A percentile compares a stretch with the other conserved stretches of the same genome.
phyloP scores from a whole-genome alignment of 2,113 vertebrate species.

The Phodopus roborovskii region DNA sequence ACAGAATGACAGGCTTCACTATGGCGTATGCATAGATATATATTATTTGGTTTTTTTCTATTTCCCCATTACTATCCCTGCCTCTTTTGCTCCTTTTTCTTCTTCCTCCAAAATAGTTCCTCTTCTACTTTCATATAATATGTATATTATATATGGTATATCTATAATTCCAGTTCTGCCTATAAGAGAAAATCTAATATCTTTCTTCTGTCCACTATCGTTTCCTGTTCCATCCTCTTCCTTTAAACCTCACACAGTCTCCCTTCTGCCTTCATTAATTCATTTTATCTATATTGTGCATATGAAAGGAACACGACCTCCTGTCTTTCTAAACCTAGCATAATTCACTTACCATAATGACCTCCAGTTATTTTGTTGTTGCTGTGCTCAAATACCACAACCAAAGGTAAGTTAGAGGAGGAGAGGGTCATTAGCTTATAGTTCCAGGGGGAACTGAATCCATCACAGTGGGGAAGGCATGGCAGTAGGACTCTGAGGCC shows the following conservation, averaged over 20 bases:
- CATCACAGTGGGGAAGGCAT: neutral
- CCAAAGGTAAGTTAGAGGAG: neutral
- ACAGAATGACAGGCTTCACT: neutral
- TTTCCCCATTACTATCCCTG: no score
- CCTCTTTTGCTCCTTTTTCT: neutral
- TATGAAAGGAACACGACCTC: neutral
- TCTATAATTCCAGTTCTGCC: neutral
- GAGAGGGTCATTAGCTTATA: neutral
- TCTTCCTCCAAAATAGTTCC: neutral
- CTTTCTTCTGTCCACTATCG: neutral
- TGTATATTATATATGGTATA: neutral
- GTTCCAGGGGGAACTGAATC: neutral
- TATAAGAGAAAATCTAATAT: neutral
- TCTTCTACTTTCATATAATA: neutral
- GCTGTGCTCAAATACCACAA: neutral
- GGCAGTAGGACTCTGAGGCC: neutral
- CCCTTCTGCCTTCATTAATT: neutral
- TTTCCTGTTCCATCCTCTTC: no score
- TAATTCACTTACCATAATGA: neutral
- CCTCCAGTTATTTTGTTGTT: neutral
- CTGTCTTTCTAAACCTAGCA: neutral
- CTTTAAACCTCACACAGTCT: neutral
- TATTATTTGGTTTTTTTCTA: neutral
- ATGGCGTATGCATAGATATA: neutral
- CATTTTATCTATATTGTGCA: neutral